phyloP scores from a whole-genome alignment of 2,888 invertebrate genomes.

The Apomyelois bistriatella region DNA sequence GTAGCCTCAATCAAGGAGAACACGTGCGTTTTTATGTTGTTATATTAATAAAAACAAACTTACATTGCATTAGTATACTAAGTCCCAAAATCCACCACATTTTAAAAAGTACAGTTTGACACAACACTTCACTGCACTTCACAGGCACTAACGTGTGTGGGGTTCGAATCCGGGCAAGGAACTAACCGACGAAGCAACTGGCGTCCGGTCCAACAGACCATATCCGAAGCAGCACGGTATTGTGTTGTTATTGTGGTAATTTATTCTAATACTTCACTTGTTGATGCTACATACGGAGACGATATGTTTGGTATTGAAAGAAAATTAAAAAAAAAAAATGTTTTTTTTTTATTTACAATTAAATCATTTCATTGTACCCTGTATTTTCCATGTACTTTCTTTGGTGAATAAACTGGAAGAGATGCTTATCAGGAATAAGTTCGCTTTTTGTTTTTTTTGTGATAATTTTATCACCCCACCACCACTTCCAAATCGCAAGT shows the following conservation, averaged over 20 bases:
- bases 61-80: constrained; percentile 58
- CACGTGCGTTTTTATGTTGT: too few species aligned
- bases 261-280: constrained; percentile 47
- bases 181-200: constrained; percentile 72
- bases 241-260: constrained; percentile 59
- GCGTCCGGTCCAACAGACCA: constrained; percentile 67
- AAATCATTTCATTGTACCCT: too few species aligned
- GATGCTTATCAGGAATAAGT: too few species aligned
- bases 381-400: too few species aligned
- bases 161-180: constrained; percentile 62
- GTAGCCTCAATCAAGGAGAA: too few species aligned
- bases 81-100: constrained; percentile 60
- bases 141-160: constrained; percentile 58
- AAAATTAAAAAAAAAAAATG: too few species aligned
- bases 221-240: constrained; percentile 65
- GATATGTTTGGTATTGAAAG: constrained; percentile 49
- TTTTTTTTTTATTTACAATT: too few species aligned
- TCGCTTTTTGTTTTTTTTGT: too few species aligned
- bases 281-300: constrained; percentile 6
- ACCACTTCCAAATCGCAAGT: too few species aligned
- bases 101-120: constrained; percentile 16
- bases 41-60: constrained; percentile 33
- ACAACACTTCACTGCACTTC: constrained; percentile 26
- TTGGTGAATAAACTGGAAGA: too few species aligned
- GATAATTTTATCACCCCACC: too few species aligned